phyloP scores from a whole-genome alignment of 2,797 vertebrate species.

The Staurois parvus region DNA sequence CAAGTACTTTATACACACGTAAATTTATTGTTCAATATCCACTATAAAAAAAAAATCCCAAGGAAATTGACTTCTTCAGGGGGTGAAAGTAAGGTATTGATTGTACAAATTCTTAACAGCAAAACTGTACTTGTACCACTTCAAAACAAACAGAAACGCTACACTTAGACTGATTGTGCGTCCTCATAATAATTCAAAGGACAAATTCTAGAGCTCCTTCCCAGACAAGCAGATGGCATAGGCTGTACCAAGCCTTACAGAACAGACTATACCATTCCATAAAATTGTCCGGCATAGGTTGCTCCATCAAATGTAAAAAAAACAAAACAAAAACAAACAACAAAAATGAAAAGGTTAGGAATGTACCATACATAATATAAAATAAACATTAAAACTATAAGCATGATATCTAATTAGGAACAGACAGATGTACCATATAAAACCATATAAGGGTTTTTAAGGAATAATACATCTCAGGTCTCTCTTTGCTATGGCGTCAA shows the following conservation, averaged over 20 bases:
- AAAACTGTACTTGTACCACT: conserved; percentile 31
- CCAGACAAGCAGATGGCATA: conserved; percentile 25
- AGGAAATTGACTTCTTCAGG: neutral
- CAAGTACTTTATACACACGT: neutral
- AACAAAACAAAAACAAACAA: too few species aligned
- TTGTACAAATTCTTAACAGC: conserved; percentile 14
- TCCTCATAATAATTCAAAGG: neutral
- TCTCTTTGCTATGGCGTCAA: conserved; percentile 22
- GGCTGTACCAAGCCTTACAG: conserved; percentile 18
- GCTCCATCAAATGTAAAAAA: conserved; percentile 29
- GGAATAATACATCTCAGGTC: conserved; percentile 28
- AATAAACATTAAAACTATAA: conserved; percentile 20
- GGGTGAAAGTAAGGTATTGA: neutral
- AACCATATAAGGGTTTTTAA: neutral
- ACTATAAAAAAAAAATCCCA: neutral
- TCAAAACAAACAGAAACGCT: conserved; percentile 18
- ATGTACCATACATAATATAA: conserved; percentile 45
- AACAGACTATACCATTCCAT: conserved; percentile 28
- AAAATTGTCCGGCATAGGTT: conserved; percentile 6
- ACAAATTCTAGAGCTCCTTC: conserved; percentile 10
- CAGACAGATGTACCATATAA: conserved; percentile 29
- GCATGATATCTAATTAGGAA: conserved; percentile 22
- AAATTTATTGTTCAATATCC: conserved; percentile 16
- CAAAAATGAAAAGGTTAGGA: conserved; percentile 9
- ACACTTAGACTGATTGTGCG: conserved; percentile 4